Conservation (phyloP, 2,113 vertebrate species). For the Apaloderma vittatum region DNA sequence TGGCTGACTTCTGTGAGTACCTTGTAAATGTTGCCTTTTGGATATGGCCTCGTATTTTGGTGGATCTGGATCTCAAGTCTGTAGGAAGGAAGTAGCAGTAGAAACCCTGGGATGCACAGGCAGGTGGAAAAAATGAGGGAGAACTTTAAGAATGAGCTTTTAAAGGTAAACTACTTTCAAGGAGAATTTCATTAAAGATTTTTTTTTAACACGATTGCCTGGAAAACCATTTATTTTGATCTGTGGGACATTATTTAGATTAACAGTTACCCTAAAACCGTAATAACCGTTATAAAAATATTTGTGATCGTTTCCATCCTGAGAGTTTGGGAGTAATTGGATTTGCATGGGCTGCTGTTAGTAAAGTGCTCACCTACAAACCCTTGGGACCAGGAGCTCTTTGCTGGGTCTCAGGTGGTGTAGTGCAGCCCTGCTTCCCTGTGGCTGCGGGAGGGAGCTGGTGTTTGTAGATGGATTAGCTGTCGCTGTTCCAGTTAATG, state of each 20-base stretch:
- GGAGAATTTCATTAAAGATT: slow-evolving; percentile 26
- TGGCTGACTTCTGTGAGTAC: background rate
- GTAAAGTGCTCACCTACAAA: background rate
- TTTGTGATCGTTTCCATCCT: background rate
- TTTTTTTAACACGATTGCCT: background rate
- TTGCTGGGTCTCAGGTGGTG: background rate
- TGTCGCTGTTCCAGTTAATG: background rate
- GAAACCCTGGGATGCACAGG: background rate
- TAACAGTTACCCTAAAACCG: background rate
- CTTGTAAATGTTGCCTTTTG: background rate
- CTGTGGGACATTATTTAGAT: slow-evolving; percentile 27
- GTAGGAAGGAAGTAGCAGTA: background rate
- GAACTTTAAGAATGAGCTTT: background rate
- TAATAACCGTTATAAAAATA: slow-evolving; percentile 1
- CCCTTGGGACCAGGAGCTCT: background rate
- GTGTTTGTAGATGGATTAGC: background rate
- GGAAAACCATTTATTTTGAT: slow-evolving; percentile 44
- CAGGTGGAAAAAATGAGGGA: background rate
- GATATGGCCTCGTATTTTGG: background rate
- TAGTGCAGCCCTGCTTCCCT: background rate
- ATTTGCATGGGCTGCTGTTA: background rate
- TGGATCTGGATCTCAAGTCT: background rate
- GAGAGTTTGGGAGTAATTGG: slow-evolving; percentile 8
- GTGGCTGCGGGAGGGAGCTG: background rate
- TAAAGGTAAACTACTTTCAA: slow-evolving; percentile 5